Conservation (phyloP, 2,113 vertebrate genomes). For the Nothocercus nigrocapillus region DNA sequence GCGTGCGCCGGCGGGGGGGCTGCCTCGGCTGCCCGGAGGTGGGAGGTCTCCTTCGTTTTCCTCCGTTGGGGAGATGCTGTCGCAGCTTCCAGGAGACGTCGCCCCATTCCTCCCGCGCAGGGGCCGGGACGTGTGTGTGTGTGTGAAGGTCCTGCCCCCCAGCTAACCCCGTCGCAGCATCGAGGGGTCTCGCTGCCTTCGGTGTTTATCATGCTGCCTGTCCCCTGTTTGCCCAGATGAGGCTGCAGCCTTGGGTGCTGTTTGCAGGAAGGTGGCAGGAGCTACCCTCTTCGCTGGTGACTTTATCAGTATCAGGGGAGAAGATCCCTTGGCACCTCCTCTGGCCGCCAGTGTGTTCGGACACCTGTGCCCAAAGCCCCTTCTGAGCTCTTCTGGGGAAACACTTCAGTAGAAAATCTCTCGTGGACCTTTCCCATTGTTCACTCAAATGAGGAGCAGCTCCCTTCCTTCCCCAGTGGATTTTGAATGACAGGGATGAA, state of each 20-base stretch:
- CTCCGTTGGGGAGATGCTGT: background rate
- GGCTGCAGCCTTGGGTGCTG: background rate
- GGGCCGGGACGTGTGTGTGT: background rate
- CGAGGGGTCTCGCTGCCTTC: background rate
- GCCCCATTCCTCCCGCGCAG: background rate
- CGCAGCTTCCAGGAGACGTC: background rate
- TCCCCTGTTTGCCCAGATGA: rapidly evolving
- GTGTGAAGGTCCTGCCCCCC: background rate
- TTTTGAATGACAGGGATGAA: background rate
- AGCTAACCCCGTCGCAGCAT: background rate
- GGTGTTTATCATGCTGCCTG: rapidly evolving
- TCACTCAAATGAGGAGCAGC: background rate
- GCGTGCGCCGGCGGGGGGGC: background rate
- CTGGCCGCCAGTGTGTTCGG: background rate
- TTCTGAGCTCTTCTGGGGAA: background rate
- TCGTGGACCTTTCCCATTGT: background rate
- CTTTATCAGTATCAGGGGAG: background rate
- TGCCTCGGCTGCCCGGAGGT: too few species aligned
- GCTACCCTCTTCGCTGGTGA: rapidly evolving
- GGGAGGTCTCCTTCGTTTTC: too few species aligned
- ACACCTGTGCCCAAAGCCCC: background rate
- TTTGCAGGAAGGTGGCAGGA: background rate
- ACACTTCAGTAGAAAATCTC: background rate
- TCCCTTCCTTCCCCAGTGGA: background rate
- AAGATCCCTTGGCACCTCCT: background rate